Conservation (phyloP, 2,888 invertebrate species). For the Gari tellinella region DNA sequence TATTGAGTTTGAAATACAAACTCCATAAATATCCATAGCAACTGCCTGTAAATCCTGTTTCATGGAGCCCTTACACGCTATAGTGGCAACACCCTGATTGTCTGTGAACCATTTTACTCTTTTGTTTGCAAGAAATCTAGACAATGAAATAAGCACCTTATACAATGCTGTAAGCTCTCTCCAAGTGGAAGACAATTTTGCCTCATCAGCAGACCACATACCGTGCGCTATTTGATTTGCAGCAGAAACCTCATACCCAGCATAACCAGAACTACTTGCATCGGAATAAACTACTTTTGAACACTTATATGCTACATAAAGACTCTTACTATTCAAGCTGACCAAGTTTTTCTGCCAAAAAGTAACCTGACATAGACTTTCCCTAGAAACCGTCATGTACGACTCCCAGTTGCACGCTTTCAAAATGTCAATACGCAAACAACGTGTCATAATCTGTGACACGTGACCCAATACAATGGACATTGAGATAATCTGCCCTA, state of each 20-base stretch:
- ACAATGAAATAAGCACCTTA: constrained; percentile 19
- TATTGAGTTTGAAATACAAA: constrained; percentile 29
- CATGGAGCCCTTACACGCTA: constrained; percentile 28
- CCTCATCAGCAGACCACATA: constrained; percentile 40
- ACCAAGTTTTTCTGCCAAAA: constrained; percentile 24
- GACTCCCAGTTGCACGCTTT: too few species aligned
- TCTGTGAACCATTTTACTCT: constrained; percentile 38
- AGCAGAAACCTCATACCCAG: constrained; percentile 30
- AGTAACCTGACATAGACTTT: constrained; percentile 15
- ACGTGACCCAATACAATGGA: constrained; percentile 34
- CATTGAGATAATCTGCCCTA: constrained; percentile 47
- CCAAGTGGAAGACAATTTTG: constrained; percentile 50
- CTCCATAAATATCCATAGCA: constrained; percentile 15
- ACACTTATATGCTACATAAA: constrained; percentile 20
- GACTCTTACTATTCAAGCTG: constrained; percentile 17
- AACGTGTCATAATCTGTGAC: constrained; percentile 38
- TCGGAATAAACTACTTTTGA: constrained; percentile 33
- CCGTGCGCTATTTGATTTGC: constrained; percentile 39
- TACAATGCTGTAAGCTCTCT: constrained; percentile 24
- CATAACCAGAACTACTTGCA: constrained; percentile 35
- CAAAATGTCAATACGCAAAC: constrained; percentile 25
- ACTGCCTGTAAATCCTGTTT: constrained; percentile 23
- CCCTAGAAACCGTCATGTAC: too few species aligned
- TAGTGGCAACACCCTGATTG: constrained; percentile 26
- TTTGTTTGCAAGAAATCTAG: constrained; percentile 10